Conservation (phyloP, 2,113 vertebrate genomes). For the Brienomyrus brachyistius region DNA sequence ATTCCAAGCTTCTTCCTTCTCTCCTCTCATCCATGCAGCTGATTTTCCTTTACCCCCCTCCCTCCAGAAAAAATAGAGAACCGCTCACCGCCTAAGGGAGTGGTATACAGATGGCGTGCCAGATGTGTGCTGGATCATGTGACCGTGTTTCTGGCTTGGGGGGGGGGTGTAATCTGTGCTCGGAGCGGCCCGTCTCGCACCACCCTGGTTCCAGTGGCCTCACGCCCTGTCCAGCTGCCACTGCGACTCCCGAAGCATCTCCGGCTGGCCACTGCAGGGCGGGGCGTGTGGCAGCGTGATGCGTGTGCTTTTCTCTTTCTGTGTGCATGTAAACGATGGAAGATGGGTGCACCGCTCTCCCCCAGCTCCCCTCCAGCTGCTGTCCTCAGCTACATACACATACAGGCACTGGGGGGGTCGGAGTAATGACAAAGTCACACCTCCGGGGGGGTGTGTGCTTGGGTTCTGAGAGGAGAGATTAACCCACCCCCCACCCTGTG, state of each 20-base stretch:
- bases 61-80: conserved; percentile 47
- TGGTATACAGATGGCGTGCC: conserved; percentile 59
- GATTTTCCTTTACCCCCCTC: conserved; percentile 31
- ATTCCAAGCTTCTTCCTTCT: conserved; percentile 47
- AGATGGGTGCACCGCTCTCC: conserved; percentile 21
- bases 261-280: conserved; percentile 54
- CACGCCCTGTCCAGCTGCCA: conserved; percentile 69
- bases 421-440: conserved; percentile 59
- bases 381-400: conserved; percentile 55
- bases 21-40: background rate
- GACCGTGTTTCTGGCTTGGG: conserved; percentile 25
- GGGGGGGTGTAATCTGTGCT: conserved; percentile 16
- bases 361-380: conserved; percentile 54
- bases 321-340: background rate
- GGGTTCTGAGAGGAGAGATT: conserved; percentile 35
- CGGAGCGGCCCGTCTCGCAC: conserved; percentile 38
- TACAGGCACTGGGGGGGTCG: conserved; percentile 47
- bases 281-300: conserved; percentile 41
- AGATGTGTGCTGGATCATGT: conserved; percentile 63
- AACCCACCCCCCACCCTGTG: background rate
- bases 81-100: conserved; percentile 61
- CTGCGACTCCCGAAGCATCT: conserved; percentile 57
- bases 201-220: conserved; percentile 61
- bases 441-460: conserved; percentile 54
- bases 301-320: background rate